A percentile compares a stretch with the other conserved stretches of the same genome.
phyloP scores from a whole-genome alignment of 2,113 vertebrate species.

The Colistium nudipinnis region DNA sequence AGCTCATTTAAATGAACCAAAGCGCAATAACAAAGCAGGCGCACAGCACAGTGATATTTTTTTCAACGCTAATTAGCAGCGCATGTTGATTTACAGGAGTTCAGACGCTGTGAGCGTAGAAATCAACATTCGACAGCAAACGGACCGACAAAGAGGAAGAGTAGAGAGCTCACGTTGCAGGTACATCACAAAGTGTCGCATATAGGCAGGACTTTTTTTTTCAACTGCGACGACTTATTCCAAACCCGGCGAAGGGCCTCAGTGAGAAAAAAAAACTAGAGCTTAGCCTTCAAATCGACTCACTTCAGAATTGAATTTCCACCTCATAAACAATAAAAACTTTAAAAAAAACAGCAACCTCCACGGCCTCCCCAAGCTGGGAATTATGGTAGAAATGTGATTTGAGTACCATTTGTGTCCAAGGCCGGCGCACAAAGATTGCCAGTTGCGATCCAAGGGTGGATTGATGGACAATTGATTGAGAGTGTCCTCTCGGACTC shows the following conservation, averaged over 20 bases:
- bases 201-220: no score
- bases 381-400: background rate
- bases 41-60: background rate
- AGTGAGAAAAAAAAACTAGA: background rate
- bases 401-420: conserved; percentile 1
- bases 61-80: background rate
- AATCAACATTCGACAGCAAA: background rate
- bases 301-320: conserved; percentile 3
- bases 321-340: conserved; percentile 13
- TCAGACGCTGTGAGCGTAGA: background rate
- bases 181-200: no score
- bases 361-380: background rate
- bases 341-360: conserved; percentile 1
- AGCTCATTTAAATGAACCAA: background rate
- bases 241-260: background rate
- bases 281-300: background rate
- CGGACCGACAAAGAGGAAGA: background rate
- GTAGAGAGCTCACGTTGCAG: background rate
- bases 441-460: background rate
- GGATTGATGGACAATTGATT: conserved; percentile 6
- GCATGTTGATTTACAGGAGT: background rate
- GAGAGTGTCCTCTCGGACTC: conserved; percentile 15
- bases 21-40: conserved; percentile 1
- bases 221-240: conserved; percentile 4
- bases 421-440: conserved; percentile 41